Base-by-base conservation (phyloP, 2,888 invertebrate species). In the Nomada goodeniana region DNA sequence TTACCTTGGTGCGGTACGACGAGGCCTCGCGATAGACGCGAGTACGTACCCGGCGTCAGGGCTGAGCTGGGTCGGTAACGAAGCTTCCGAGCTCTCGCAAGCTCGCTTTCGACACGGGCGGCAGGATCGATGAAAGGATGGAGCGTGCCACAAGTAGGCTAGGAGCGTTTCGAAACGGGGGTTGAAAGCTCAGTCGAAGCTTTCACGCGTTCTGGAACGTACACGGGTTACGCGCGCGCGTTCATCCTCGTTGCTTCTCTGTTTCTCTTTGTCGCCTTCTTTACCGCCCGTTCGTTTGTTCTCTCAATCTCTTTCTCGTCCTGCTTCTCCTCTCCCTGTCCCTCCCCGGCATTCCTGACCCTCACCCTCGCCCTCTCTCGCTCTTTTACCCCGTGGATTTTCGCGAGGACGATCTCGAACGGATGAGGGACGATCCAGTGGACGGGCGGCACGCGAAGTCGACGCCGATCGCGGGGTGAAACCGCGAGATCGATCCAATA, bases 161-260 rank as follows among this genome's bases (percentile, higher is more conserved):
- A 81, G 79, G 78, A 87, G 80, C 80, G 80, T 80, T 80, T 73
- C 85, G 85, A 80, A 82, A 72, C 87, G 85, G 88, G 90, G 88
- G 90, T 89, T 84, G 92, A 90, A 92, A 92, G 90, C 89, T 92
- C 92, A 93, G 93, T 93, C 89, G 90, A 86, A 89, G 91, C 89
- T 92, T 90, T 89, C 88, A 90, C 92, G 92, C 91, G 91, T 87
- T 88, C 85, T 89, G 87, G 89, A 85, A 90, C 89, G 89, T 86
- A 90, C 89, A 81, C 89, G 88, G 82, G 78, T 78, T 75, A 86
- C 79, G 86, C 82, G 87, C 82, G 90, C 87, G 84, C 80, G 76
- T 61, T 53, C 64, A 60, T 65, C 74, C 60, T 57, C 80, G 61
- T 73, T 75, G 75, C 79, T 80, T 77, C 76, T 73, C 55, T 42